These are phyloP conservation scores for Kradibia gibbosae DNA, from an alignment of 1,140 invertebrate species.

Conservation along the genomic window DNA sequence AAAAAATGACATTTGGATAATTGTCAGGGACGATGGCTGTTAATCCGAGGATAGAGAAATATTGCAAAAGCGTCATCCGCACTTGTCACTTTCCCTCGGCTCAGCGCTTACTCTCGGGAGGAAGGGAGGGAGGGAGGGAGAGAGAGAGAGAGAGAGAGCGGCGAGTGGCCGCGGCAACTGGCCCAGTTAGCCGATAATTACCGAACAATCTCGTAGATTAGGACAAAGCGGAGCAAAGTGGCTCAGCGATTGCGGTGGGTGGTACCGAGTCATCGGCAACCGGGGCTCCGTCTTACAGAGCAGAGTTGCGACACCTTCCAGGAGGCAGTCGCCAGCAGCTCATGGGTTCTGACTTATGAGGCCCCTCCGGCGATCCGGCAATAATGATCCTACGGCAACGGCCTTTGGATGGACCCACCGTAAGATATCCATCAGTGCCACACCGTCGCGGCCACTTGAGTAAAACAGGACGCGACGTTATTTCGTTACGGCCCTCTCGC, in stretches of 20 bases:
- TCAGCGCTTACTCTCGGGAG: not conserved
- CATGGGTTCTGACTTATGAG: not conserved
- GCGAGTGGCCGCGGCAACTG: conserved; percentile 11
- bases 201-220: conserved; percentile 42
- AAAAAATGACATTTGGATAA: conserved; percentile 35
- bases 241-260: conserved; percentile 34
- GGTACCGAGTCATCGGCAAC: conserved; percentile 46
- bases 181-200: conserved; percentile 49
- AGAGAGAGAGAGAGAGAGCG: not conserved
- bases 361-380: not conserved
- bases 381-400: conserved; percentile 11
- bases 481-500: not conserved
- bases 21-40: not conserved
- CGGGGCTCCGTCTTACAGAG: not conserved
- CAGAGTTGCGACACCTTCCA: conserved; percentile 16
- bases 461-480: conserved; percentile 29
- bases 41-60: conserved; percentile 15
- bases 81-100: conserved; percentile 49
- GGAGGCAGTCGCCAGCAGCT: not conserved
- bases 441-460: conserved; percentile 44
- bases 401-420: not conserved
- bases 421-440: conserved; percentile 44
- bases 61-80: conserved; percentile 49
- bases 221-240: conserved; percentile 38
- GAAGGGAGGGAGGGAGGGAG: conserved; percentile 9